Evolutionary conservation across 1,140 invertebrate species (phyloP), one percentile per base, ranked within the genome.

Genomic region (Neodiprion pinetum): DNA sequence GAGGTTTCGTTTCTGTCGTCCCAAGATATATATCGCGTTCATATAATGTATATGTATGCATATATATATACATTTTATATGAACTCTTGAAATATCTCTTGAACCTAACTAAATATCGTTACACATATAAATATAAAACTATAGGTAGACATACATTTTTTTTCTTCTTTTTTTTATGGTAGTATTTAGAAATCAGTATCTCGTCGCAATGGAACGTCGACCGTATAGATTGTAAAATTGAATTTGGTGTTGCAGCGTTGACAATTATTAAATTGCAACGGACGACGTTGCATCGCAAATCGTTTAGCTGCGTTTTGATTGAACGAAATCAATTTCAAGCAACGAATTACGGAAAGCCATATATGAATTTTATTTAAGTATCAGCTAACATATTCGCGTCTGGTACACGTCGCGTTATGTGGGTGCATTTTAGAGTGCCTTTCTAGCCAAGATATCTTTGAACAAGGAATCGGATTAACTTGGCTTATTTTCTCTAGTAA

Each of bases 321-420:
- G 77, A 80, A 80, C 80, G 79, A 80, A 77, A 72, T 40, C 73
- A 69, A 61, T 61, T 80, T 80, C 74, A 73, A 80, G 72, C 76
- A 80, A 78, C 72, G 76, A 80, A 78, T 75, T 80, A 80, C 28
- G 74, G 48, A 70, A 78, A 80, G 79, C 75, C 77, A 80, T 80
- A 79, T 73, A 5, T 69, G 9, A 61, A 17, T 61, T 61, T 61
- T 61, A 61, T 61, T 61, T 61, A 61, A 61, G 53, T 61, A 9
- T 61, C 53, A 61, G 53, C 53, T 17, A 61, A 61, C 53, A 61
- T 61, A 61, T 61, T 61, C 0, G 9, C 53, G 53, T 17, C 5
- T 61, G 28, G 4, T 9, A 61, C 9, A 17, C 53, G 53, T 61
- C 53, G 53, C n/a, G 4, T 5, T 61, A 17, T 61, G 53, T 61